These are phyloP conservation scores for Fragum sueziense DNA, from an alignment of 2,888 invertebrate genomes.

Conservation along the genomic window DNA sequence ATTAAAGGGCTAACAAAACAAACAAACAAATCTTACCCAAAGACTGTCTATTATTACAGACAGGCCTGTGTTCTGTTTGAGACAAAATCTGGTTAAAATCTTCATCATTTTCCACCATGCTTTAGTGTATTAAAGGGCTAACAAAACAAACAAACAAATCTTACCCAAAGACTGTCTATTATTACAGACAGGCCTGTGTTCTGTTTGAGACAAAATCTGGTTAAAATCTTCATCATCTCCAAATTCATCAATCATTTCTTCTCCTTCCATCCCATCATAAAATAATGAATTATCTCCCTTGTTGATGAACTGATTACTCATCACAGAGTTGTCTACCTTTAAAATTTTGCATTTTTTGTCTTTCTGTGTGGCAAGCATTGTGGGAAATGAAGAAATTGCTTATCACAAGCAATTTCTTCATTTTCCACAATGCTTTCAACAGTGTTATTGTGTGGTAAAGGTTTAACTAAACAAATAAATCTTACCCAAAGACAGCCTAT, in stretches of 20 bases:
- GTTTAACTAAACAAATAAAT: background rate
- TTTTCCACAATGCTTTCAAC: background rate
- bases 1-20: background rate
- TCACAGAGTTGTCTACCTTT: conserved; percentile 17
- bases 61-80: too few relatives aligned
- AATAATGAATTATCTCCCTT: conserved; percentile 32
- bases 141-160: background rate
- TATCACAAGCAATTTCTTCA: background rate
- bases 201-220: conserved; percentile 39
- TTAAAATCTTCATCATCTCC: conserved; percentile 62
- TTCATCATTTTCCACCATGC: too few relatives aligned
- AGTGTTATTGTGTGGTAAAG: background rate
- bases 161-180: conserved; percentile 45
- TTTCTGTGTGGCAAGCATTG: too few relatives aligned
- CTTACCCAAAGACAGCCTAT: too few relatives aligned
- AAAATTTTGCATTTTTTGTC: too few relatives aligned
- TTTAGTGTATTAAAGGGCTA: background rate
- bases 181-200: background rate
- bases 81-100: too few relatives aligned
- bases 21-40: conserved; percentile 42
- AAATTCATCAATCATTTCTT: conserved; percentile 51
- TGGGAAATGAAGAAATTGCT: background rate
- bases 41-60: too few relatives aligned
- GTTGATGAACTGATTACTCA: background rate
- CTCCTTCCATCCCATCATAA: conserved; percentile 29